A percentile compares a stretch with the other conserved stretches of the same genome.
Evolutionary conservation across 2,113 vertebrate genomes (phyloP).

Genomic region (Pimephales promelas): DNA sequence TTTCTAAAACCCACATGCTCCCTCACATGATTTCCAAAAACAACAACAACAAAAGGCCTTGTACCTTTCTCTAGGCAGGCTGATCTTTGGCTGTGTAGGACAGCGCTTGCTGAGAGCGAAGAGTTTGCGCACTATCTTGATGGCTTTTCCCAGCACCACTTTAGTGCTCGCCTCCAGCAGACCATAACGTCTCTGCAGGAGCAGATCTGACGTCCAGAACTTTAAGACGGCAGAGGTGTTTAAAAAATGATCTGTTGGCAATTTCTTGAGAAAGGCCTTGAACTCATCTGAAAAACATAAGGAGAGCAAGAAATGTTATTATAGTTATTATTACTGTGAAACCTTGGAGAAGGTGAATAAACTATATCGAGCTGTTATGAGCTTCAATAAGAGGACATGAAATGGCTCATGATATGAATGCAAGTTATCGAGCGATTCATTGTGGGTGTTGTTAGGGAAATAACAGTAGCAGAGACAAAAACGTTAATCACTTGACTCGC

Average conservation of each 20-base stretch:
- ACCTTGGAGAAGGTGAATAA: not conserved
- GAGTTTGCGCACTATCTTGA: constrained; percentile 87
- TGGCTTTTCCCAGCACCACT: constrained; percentile 84
- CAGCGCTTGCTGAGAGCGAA: constrained; percentile 96
- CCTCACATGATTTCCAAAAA: not conserved
- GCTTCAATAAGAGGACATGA: constrained; percentile 26
- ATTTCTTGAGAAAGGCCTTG: constrained; percentile 86
- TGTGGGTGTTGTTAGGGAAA: constrained; percentile 23
- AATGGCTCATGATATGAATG: constrained; percentile 22
- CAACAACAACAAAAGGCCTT: not conserved
- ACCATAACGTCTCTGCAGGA: constrained; percentile 87
- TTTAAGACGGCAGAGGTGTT: constrained; percentile 88
- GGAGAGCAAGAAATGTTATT: constrained; percentile 17
- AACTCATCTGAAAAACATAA: constrained; percentile 83
- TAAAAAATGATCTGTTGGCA: constrained; percentile 88
- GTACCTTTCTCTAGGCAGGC: constrained; percentile 92
- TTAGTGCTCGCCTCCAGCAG: constrained; percentile 85
- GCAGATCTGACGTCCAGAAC: constrained; percentile 85
- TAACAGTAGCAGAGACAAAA: constrained; percentile 9
- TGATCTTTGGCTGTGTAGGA: constrained; percentile 88
- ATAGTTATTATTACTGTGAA: constrained; percentile 24
- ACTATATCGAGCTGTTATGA: constrained; percentile 28
- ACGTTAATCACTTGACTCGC: constrained; percentile 23
- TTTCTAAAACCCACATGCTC: not conserved
- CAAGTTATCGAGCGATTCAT: constrained; percentile 16